Evolutionary conservation across 2,797 vertebrate genomes (phyloP).

Genomic region (Podarcis siculus): DNA sequence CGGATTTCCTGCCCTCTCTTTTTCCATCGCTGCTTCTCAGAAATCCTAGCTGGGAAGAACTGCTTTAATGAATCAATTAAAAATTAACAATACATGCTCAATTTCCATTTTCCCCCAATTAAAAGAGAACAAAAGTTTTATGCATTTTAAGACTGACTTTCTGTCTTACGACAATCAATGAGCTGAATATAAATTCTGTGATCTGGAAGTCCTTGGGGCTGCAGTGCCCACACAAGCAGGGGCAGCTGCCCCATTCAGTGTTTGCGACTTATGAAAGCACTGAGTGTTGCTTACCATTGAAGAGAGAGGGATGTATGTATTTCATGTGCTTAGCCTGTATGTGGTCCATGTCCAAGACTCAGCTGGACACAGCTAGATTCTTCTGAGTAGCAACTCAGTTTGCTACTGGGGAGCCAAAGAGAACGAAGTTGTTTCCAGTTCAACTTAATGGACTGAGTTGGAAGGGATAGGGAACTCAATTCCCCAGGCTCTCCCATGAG

Average conservation of each 20-base stretch:
- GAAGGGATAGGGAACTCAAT: not conserved
- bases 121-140: not conserved
- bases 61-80: constrained; percentile 27
- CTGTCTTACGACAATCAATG: not conserved
- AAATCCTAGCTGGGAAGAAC: constrained; percentile 35
- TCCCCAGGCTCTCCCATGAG: not conserved
- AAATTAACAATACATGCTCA: constrained; percentile 9
- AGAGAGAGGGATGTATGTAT: not conserved
- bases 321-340: not conserved
- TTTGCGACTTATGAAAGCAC: not conserved
- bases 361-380: no score
- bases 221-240: not conserved
- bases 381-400: not conserved
- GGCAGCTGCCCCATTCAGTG: not conserved
- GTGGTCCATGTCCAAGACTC: no score
- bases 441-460: not conserved
- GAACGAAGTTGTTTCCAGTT: not conserved
- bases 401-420: not conserved
- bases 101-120: constrained; percentile 28
- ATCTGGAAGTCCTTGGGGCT: not conserved
- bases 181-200: not conserved
- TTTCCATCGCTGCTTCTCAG: constrained; percentile 26
- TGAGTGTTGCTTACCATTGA: not conserved
- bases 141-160: constrained; percentile 33
- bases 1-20: not conserved